Percentiles rank a stretch among this genome's conserved stretches.
Conservation (phyloP, 1,140 invertebrate genomes). For the Lasioglossum albipes region DNA sequence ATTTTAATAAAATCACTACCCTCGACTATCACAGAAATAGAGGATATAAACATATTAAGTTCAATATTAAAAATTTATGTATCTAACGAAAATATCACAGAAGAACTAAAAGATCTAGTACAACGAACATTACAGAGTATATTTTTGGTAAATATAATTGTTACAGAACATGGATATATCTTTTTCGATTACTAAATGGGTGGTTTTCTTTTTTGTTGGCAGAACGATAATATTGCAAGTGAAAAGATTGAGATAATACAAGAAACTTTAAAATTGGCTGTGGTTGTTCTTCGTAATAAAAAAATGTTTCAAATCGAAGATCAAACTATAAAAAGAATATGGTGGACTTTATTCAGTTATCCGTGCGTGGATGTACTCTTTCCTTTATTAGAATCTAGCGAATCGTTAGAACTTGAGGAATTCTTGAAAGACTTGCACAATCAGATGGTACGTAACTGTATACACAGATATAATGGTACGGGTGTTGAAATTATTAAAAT, state of each 20-base stretch:
- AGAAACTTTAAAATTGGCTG: constrained; percentile 58
- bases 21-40: constrained; percentile 25
- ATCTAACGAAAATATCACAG: constrained; percentile 39
- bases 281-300: constrained; percentile 55
- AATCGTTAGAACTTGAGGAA: constrained; percentile 45
- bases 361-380: constrained; percentile 51
- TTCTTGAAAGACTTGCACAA: constrained; percentile 41
- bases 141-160: constrained; percentile 55
- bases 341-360: constrained; percentile 54
- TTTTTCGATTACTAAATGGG: background rate
- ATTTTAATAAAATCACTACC: constrained; percentile 47
- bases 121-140: constrained; percentile 51
- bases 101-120: constrained; percentile 48
- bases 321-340: constrained; percentile 49
- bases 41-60: constrained; percentile 56
- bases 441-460: constrained; percentile 29
- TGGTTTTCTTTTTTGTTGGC: constrained; percentile 2
- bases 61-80: constrained; percentile 53
- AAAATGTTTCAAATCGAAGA: constrained; percentile 49
- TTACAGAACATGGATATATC: background rate
- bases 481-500: too few species aligned
- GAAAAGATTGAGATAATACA: constrained; percentile 40
- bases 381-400: constrained; percentile 50
- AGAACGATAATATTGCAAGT: constrained; percentile 2
- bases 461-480: too few species aligned